Evolutionary conservation across 2,113 vertebrate species (phyloP).

Genomic region (Nerophis lumbriciformis): DNA sequence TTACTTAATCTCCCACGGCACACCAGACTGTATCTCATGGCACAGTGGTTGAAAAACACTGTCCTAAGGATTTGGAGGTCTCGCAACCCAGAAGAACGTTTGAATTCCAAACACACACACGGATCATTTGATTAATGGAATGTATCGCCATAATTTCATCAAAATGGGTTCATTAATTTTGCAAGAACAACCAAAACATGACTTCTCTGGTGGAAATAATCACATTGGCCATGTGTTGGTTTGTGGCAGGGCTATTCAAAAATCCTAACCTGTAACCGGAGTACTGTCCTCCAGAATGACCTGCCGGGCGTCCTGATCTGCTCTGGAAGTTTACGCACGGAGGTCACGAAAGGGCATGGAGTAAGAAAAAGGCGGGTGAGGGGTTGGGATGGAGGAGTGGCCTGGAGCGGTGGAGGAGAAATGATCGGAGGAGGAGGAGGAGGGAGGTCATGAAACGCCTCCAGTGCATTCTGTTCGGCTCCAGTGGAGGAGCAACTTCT

Average conservation of each 20-base stretch:
- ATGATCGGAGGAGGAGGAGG: slow-evolving; percentile 29
- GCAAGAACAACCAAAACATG: background rate
- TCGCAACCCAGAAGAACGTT: too few relatives aligned
- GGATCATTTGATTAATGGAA: background rate
- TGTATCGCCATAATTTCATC: background rate
- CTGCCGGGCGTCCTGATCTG: slow-evolving; percentile 58
- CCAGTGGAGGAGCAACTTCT: slow-evolving; percentile 59
- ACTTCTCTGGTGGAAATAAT: background rate
- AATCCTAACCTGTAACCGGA: slow-evolving; percentile 50
- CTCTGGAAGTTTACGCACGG: slow-evolving; percentile 54
- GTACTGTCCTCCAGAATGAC: slow-evolving; percentile 45
- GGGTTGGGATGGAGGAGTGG: background rate
- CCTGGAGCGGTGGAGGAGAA: slow-evolving; percentile 15
- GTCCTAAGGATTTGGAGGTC: too few relatives aligned
- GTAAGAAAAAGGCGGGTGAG: slow-evolving; percentile 18
- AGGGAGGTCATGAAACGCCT: slow-evolving; percentile 56
- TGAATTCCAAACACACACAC: too few relatives aligned
- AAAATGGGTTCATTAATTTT: too few relatives aligned
- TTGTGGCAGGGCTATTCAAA: background rate
- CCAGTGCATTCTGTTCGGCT: slow-evolving; percentile 63
- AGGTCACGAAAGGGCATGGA: slow-evolving; percentile 53
- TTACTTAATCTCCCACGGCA: too few relatives aligned
- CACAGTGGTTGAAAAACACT: too few relatives aligned
- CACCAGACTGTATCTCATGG: too few relatives aligned
- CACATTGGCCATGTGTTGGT: background rate